Evolutionary conservation across 2,797 vertebrate genomes (phyloP).

Genomic region (Sebastes kiyomatsui): DNA sequence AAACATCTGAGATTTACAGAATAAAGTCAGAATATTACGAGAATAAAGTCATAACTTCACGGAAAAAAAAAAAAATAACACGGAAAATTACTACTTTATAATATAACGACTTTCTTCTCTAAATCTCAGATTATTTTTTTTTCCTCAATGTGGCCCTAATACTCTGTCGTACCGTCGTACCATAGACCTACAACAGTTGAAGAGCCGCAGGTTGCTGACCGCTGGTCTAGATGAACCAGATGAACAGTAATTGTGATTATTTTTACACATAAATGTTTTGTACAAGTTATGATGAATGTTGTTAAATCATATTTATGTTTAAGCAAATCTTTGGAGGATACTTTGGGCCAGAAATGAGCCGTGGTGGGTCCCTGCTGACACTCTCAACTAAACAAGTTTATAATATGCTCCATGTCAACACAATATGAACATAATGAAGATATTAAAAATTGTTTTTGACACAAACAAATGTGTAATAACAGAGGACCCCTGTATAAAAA

Average conservation of each 20-base stretch:
- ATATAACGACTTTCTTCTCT: too few species aligned
- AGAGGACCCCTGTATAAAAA: not conserved
- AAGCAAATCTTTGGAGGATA: not conserved
- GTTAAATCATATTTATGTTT: not conserved
- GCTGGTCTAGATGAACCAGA: not conserved
- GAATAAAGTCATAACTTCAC: too few species aligned
- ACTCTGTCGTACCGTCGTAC: too few species aligned
- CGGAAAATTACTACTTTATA: too few species aligned
- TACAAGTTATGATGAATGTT: not conserved
- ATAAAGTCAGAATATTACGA: too few species aligned
- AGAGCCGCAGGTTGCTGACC: too few species aligned
- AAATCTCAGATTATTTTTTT: too few species aligned
- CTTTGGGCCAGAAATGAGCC: not conserved
- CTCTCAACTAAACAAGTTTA: not conserved
- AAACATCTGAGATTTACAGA: accelerated
- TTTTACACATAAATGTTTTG: not conserved
- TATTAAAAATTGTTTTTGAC: not conserved
- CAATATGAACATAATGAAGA: not conserved
- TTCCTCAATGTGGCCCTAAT: too few species aligned
- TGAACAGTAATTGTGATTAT: not conserved
- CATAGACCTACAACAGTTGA: too few species aligned
- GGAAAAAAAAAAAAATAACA: too few species aligned
- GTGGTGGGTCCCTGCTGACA: not conserved
- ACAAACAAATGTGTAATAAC: not conserved
- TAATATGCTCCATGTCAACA: not conserved